Percentiles rank a stretch among this genome's conserved stretches.
These are phyloP conservation scores for Xenus cinereus DNA, from an alignment of 2,113 vertebrate species.

Conservation along the genomic window DNA sequence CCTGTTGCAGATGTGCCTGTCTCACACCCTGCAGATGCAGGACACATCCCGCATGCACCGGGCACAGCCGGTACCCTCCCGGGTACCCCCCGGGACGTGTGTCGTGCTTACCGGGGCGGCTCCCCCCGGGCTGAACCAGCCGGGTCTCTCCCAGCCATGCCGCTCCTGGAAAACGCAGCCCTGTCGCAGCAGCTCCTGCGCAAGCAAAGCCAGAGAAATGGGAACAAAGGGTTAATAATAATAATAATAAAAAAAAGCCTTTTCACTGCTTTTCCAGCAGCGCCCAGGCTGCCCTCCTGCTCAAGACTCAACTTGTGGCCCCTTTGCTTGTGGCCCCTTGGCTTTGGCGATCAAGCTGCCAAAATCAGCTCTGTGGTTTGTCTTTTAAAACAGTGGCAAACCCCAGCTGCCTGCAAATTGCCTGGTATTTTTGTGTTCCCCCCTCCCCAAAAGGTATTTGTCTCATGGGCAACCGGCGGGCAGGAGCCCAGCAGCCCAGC, in stretches of 20 bases:
- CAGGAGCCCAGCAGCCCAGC: not conserved
- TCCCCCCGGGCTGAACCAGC: slow-evolving; percentile 86
- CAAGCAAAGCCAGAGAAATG: not conserved
- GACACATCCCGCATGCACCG: accelerated
- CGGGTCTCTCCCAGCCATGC: slow-evolving; percentile 95
- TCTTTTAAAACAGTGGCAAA: not conserved
- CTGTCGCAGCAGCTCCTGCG: slow-evolving; percentile 84
- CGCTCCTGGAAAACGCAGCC: slow-evolving; percentile 96
- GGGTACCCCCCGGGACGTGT: accelerated
- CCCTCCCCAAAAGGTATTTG: not conserved
- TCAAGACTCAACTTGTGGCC: not conserved
- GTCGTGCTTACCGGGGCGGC: slow-evolving; percentile 81
- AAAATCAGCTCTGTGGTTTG: not conserved
- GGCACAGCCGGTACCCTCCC: not conserved
- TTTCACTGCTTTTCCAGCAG: not conserved
- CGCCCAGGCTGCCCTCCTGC: not conserved
- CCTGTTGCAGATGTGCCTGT: not conserved
- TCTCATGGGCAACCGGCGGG: not conserved
- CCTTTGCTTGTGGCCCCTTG: not conserved
- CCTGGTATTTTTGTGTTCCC: not conserved
- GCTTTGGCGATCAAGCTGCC: not conserved
- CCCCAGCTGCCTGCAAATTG: not conserved
- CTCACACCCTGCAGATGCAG: not conserved
- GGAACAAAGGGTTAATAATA: accelerated
- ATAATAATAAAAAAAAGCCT: not conserved